A percentile compares a stretch with the other conserved stretches of the same genome.
phyloP scores from a whole-genome alignment of 2,888 invertebrate species.

The Pyrocoelia pectoralis region DNA sequence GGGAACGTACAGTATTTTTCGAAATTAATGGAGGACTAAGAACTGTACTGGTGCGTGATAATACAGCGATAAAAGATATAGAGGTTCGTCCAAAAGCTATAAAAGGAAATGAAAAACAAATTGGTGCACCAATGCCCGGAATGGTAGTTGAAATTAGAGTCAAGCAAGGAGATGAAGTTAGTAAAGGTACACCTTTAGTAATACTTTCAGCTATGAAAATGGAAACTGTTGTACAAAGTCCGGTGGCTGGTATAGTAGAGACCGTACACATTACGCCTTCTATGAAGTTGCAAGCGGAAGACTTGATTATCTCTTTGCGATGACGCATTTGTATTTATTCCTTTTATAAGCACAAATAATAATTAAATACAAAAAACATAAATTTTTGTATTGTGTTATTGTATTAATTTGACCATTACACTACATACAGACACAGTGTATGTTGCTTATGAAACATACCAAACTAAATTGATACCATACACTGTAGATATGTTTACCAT shows the following conservation, averaged over 20 bases:
- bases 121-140: slow-evolving; percentile 99
- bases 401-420: too few relatives aligned
- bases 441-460: too few relatives aligned
- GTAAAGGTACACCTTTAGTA: slow-evolving; percentile 90
- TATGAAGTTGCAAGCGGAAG: slow-evolving; percentile 94
- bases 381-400: too few relatives aligned
- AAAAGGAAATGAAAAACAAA: slow-evolving; percentile 86
- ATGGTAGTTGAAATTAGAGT: slow-evolving; percentile 92
- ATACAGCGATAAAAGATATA: slow-evolving; percentile 90
- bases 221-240: slow-evolving; percentile 98
- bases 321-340: slow-evolving; percentile 52
- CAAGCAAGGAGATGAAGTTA: slow-evolving; percentile 90
- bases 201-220: slow-evolving; percentile 99
- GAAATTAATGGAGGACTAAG: slow-evolving; percentile 97
- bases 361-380: too few relatives aligned
- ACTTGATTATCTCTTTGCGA: slow-evolving; percentile 87
- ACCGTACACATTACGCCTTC: slow-evolving; percentile 78
- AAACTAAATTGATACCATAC: too few relatives aligned
- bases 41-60: slow-evolving; percentile 92
- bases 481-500: too few relatives aligned
- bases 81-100: slow-evolving; percentile 95
- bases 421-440: too few relatives aligned
- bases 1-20: slow-evolving; percentile 97
- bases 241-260: slow-evolving; percentile 83
- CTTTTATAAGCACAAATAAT: too few relatives aligned